Percentiles rank a stretch among this genome's conserved stretches.
These are phyloP conservation scores for Ganaspis sp. DNA, from an alignment of 1,140 invertebrate genomes.

Conservation along the genomic window DNA sequence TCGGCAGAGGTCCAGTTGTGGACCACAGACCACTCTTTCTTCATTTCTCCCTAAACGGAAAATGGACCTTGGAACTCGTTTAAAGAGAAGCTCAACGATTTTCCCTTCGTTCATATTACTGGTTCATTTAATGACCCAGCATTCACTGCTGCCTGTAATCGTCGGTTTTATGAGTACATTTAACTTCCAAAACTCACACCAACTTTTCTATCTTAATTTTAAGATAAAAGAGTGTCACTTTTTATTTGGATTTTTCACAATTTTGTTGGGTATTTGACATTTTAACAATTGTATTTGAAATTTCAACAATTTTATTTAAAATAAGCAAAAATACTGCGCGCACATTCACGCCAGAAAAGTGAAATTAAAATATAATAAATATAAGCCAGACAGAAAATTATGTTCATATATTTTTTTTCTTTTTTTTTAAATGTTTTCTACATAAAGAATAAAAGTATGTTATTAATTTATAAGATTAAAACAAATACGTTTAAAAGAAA, in stretches of 20 bases:
- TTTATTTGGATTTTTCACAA: not conserved
- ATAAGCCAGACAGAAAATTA: too few relatives aligned
- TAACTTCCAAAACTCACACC: conserved; percentile 32
- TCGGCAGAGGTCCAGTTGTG: conserved; percentile 41
- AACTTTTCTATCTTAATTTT: not conserved
- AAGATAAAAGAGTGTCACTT: not conserved
- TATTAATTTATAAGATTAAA: too few relatives aligned
- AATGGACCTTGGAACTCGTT: conserved; percentile 58
- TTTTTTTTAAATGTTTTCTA: too few relatives aligned
- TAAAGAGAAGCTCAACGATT: conserved; percentile 58
- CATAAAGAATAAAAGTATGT: too few relatives aligned
- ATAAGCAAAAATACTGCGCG: too few relatives aligned
- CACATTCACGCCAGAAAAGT: too few relatives aligned
- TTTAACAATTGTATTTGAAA: too few relatives aligned
- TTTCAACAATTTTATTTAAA: too few relatives aligned
- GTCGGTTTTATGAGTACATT: conserved; percentile 67
- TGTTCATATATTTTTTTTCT: too few relatives aligned
- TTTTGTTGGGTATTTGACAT: too few relatives aligned
- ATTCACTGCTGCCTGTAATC: conserved; percentile 58
- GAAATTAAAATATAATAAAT: too few relatives aligned
- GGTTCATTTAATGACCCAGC: conserved; percentile 65
- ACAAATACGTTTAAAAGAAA: too few relatives aligned
- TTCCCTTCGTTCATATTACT: conserved; percentile 43
- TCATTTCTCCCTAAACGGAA: conserved; percentile 45
- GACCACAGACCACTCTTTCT: conserved; percentile 40